phyloP scores from a whole-genome alignment of 2,797 vertebrate species.

The Pelobates cultripes region DNA sequence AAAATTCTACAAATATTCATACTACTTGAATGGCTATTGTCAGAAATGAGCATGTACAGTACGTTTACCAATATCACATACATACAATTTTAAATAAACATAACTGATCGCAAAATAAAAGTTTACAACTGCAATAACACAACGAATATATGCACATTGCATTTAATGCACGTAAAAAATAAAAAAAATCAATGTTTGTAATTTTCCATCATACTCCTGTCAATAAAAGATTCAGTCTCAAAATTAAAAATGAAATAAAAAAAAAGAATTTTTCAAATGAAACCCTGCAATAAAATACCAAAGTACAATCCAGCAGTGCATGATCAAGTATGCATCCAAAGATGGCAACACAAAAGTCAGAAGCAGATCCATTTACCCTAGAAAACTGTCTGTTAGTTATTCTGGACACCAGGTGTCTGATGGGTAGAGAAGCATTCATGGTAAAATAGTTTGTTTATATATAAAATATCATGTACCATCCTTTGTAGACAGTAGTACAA shows the following conservation, averaged over 20 bases:
- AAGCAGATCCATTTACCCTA: neutral
- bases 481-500: neutral
- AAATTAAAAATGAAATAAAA: neutral
- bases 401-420: too few relatives aligned
- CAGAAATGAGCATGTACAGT: constrained; percentile 2
- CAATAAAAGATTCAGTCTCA: neutral
- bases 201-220: neutral
- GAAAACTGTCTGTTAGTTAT: neutral
- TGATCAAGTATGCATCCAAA: neutral
- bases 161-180: neutral
- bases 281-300: neutral
- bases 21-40: neutral
- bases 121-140: neutral
- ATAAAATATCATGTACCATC: neutral
- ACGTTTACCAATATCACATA: constrained; percentile 7
- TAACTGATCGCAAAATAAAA: constrained; percentile 5
- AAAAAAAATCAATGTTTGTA: neutral
- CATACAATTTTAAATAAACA: constrained; percentile 23
- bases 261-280: neutral
- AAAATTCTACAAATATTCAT: neutral
- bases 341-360: neutral
- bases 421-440: too few relatives aligned
- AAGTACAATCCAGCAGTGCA: neutral
- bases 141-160: neutral
- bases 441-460: neutral